Evolutionary conservation across 2,113 vertebrate species (phyloP), one percentile per base, ranked within the genome.

Genomic region (Archilochus colubris): DNA sequence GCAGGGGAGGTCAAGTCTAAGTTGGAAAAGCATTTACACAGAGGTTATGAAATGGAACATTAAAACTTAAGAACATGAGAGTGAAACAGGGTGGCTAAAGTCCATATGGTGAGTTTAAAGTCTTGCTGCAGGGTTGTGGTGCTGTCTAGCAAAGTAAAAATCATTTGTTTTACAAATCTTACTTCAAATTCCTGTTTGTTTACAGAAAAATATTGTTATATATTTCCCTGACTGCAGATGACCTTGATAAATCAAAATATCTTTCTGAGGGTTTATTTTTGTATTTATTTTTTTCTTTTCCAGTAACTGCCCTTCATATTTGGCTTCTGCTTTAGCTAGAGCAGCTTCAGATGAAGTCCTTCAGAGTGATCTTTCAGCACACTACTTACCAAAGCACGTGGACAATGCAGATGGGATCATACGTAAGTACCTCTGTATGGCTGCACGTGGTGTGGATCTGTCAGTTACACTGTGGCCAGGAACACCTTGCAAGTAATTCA

Each of bases 281-380:
- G 33, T 43, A 12, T 38, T 48, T 21, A 6, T 25, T 91, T 57
- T 61, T 73, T 54, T 81, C 88, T 96, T 92, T 96, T 96, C 51
- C 97, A 99, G 99, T 97, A 99, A 99, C 54, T 99, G 99, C 84
- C 99, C 99, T 4, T 99, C 99, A 66, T 99, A 99, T 93, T 97
- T 99, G 98, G 99, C 99, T 50, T 98, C 99, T n/a, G 99, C 98
- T 40, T 95, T 99, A 96, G 99, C 99, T 69, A 98, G 99, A 96
- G 98, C 99, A 48, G 99, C 99, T 8, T 98, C 99, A 33, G 99
- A 99, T 88, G 98, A 98, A 96, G 94, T 99, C 74, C 98, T 99
- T 51, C 99, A 99, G 98, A 98, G 98, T 12, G 99, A 99, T 95
- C 98, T 99, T 83, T 98, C 99, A 9, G 97, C 97, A 48, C 98